Conservation (phyloP, 92 coral and sea anemone species). For the Phenganax marumi region DNA sequence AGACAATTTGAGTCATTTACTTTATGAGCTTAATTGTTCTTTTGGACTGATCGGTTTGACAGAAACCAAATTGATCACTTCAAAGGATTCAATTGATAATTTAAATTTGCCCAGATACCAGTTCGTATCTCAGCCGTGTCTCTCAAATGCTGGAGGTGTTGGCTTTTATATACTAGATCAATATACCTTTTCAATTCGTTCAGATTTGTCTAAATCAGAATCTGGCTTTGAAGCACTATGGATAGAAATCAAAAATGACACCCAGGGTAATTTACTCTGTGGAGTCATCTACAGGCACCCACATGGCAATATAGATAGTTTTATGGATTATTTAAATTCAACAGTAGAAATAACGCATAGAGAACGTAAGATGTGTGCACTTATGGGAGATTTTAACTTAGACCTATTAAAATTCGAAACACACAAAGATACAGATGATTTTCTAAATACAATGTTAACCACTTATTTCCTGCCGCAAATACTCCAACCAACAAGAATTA, state of each 20-base stretch:
- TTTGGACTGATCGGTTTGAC: conserved; percentile 44
- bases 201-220: conserved; percentile 38
- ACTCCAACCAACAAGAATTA: conserved; percentile 56
- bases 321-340: conserved; percentile 32
- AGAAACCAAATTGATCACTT: conserved; percentile 49
- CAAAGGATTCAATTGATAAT: conserved; percentile 16
- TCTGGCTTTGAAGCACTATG: conserved; percentile 51
- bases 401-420: conserved; percentile 42
- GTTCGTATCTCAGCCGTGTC: conserved; percentile 49
- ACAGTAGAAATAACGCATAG: conserved; percentile 36
- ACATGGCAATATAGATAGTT: conserved; percentile 26
- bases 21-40: conserved; percentile 44
- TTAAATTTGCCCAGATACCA: conserved; percentile 38
- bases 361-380: conserved; percentile 44
- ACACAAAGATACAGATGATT: conserved; percentile 49
- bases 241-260: conserved; percentile 47
- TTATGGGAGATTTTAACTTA: conserved; percentile 55
- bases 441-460: conserved; percentile 50
- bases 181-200: conserved; percentile 31
- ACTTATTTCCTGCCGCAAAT: conserved; percentile 55
- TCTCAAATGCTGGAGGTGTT: conserved; percentile 50
- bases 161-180: conserved; percentile 45
- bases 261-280: conserved; percentile 37
- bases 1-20: conserved; percentile 26
- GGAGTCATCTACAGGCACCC: conserved; percentile 55